Evolutionary conservation across 1,140 invertebrate species (phyloP), one percentile per base, ranked within the genome.

Genomic region (Neelides sp.): DNA sequence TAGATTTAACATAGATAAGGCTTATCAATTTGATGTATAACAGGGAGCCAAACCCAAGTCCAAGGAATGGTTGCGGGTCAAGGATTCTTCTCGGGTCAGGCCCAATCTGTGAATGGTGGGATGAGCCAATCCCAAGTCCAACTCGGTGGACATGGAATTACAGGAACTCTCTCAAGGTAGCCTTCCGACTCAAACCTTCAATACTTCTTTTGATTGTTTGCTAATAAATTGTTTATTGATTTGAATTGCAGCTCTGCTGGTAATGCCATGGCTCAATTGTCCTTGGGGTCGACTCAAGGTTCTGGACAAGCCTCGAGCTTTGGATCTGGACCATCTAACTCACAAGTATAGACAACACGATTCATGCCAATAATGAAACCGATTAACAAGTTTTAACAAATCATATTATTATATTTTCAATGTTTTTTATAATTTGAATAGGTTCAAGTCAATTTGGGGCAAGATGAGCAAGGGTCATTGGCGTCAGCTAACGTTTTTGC

Each of bases 41-140:
- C 22, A 50, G 35, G 34, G 5, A 39, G 35, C n/a, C 54, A 55
- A 17, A 37, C 48, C 15, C 48, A 55, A 24, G 40, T 50, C 4
- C 42, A 46, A 26, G 48, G 54, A 24, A 28, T 22, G n/a, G 48
- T 50, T 5, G 22, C 34, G 22, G 54, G 54, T 19, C 23, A 43
- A 35, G 52, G 52, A 22, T 44, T 36, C 19, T 54, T 54, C 24
- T 49, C 46, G 1, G 52, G 47, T 12, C 52, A 54, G 50, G 47
- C 52, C 12, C 52, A 54, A 27, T 48, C 48, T 23, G 28, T 32
- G 2, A 28, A 49, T 23, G 32, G 47, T n/a, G 52, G 52, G 4
- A 24, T 40, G 5, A 54, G 52, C 27, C 52, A 54, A 40, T 50
- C 52, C 28, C 52, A 54, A 26, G 35, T 54, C 32, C 52, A 54